phyloP scores from a whole-genome alignment of 2,888 invertebrate species.

The Amphipyra berbera region DNA sequence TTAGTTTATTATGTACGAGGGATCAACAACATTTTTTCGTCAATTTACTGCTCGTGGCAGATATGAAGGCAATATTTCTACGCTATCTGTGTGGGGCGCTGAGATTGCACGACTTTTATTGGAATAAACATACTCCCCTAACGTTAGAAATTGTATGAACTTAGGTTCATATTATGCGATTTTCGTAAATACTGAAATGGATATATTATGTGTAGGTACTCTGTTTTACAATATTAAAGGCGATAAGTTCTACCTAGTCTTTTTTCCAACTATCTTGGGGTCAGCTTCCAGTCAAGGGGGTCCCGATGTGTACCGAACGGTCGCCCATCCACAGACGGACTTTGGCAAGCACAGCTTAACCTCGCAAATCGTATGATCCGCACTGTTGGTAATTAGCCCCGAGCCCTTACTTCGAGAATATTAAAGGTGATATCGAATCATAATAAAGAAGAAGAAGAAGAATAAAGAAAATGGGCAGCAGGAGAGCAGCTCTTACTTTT shows the following conservation, averaged over 20 bases:
- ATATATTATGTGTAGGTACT: conserved; percentile 58
- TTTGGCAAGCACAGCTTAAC: no score
- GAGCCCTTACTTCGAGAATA: no score
- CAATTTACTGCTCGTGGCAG: conserved; percentile 76
- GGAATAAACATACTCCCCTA: conserved; percentile 62
- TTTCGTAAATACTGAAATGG: conserved; percentile 62
- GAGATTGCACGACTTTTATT: conserved; percentile 79
- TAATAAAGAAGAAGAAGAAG: no score
- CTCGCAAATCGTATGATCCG: no score
- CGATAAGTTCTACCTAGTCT: no score
- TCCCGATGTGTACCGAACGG: no score
- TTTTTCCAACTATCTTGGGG: no score
- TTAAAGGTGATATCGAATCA: not conserved
- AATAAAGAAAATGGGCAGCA: not conserved
- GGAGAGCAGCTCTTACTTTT: not conserved
- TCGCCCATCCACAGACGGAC: no score
- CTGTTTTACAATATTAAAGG: conserved; percentile 13
- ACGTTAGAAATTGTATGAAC: conserved; percentile 38
- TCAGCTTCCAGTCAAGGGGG: no score
- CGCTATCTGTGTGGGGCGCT: conserved; percentile 76
- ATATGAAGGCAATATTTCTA: conserved; percentile 81
- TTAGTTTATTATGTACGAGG: conserved; percentile 73
- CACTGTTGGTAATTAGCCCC: no score
- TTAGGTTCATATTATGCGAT: conserved; percentile 36
- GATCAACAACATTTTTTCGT: conserved; percentile 78